These are phyloP conservation scores for Diplogasteroides magnus DNA, from an alignment of 1,140 invertebrate species.

Conservation along the genomic window DNA sequence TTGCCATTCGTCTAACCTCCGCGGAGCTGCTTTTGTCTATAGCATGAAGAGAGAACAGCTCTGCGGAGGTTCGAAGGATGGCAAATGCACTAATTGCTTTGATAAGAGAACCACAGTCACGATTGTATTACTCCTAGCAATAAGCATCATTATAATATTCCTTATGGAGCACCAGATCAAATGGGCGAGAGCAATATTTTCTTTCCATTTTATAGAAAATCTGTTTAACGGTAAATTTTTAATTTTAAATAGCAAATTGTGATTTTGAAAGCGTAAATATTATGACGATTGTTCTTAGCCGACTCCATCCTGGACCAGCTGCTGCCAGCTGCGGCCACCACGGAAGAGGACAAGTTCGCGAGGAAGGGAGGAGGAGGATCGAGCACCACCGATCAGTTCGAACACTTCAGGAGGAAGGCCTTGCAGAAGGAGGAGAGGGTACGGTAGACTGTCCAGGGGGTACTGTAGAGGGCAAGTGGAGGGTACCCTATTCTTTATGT, in stretches of 20 bases:
- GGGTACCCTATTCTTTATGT: neutral
- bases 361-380: neutral
- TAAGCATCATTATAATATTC: too few species aligned
- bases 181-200: too few species aligned
- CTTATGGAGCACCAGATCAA: too few species aligned
- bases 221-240: neutral
- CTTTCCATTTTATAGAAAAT: too few species aligned
- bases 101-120: too few species aligned
- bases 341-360: neutral
- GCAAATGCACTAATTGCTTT: too few species aligned
- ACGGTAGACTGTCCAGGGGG: conserved; percentile 36
- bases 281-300: too few species aligned
- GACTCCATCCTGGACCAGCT: conserved; percentile 31
- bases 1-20: too few species aligned
- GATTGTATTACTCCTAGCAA: too few species aligned
- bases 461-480: neutral
- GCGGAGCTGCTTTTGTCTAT: too few species aligned
- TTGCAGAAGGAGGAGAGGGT: conserved; percentile 84
- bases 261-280: neutral
- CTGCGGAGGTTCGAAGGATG: neutral
- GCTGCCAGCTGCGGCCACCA: conserved; percentile 9
- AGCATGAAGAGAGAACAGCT: too few species aligned
- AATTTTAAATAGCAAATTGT: conserved; percentile 1
- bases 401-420: conserved; percentile 86
- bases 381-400: conserved; percentile 62